Base-by-base conservation (phyloP, 2,797 vertebrate genomes). In the Catharus ustulatus region DNA sequence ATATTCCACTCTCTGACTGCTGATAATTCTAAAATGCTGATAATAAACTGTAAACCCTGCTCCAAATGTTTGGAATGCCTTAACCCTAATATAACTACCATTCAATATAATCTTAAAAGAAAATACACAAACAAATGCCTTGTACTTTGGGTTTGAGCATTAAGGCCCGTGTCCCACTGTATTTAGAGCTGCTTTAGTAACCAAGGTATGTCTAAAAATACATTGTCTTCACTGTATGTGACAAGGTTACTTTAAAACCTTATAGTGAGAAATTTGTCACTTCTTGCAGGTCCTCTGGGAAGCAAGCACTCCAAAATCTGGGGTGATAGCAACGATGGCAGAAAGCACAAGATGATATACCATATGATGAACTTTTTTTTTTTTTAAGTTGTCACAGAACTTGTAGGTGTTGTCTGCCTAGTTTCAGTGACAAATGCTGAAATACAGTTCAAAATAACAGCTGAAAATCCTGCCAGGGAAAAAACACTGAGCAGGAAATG, bases 121-220 rank as follows among this genome's bases (percentile, higher is more conserved):
- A 34, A 81, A 68, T 10, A 77, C 1, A 11, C 13, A 62, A 74
- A 11, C 13, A 62, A 74, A 43, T 34, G 32, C n/a, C 85, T 36
- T 78, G 55, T 19, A 63, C 72, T 84, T 52, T 75, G 42, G 48
- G 7, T 71, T 83, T 82, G 49, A 64, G 59, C 48, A 79, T 43
- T 63, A 78, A 93, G 74, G 57, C 38, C 73, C 69, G 43, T 54
- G 29, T 29, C 36, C 27, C 30, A 71, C 29, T 49, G 32, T 71
- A 69, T 69, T 92, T 66, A 64, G 64, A 88, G 93, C 74, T 66
- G 68, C 51, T 64, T 54, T 22, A 75, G 48, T 75, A 96, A 84
- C 46, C 27, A 83, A 57, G 38, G 30, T 67, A 73, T 19, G 74
- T 49, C 30, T 94, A 92, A 72, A 90, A 96, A 84, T 49, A 90